These are phyloP conservation scores for Xestia sexstrigata DNA, from an alignment of 2,888 invertebrate genomes.

Conservation along the genomic window DNA sequence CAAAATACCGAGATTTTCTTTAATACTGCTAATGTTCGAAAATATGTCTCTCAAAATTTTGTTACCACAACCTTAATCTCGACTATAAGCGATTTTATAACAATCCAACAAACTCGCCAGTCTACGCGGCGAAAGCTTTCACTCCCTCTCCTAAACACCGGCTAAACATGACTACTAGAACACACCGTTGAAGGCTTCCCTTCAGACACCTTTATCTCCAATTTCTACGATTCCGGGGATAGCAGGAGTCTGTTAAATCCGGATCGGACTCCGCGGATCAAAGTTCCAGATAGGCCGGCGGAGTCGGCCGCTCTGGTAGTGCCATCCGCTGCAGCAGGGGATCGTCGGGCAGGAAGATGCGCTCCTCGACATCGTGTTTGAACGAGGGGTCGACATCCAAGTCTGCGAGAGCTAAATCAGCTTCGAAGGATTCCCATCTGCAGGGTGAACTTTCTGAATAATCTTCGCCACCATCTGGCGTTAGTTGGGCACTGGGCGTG, in stretches of 20 bases:
- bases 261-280: slow-evolving; percentile 89
- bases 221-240: slow-evolving; percentile 78
- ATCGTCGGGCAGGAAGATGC: slow-evolving; percentile 91
- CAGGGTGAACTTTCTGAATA: slow-evolving; percentile 88
- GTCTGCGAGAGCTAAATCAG: slow-evolving; percentile 91
- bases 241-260: slow-evolving; percentile 82
- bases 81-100: slow-evolving; percentile 87
- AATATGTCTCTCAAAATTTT: slow-evolving; percentile 89
- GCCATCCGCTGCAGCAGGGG: slow-evolving; percentile 88
- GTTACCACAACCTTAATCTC: slow-evolving; percentile 89
- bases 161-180: slow-evolving; percentile 78
- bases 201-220: slow-evolving; percentile 75
- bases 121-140: slow-evolving; percentile 81
- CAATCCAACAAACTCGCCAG: slow-evolving; percentile 84
- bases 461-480: slow-evolving; percentile 89
- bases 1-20: slow-evolving; percentile 84
- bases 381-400: slow-evolving; percentile 92
- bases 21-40: slow-evolving; percentile 88
- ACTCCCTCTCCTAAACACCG: slow-evolving; percentile 74
- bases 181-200: slow-evolving; percentile 70
- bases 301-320: slow-evolving; percentile 91
- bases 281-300: slow-evolving; percentile 89
- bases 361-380: slow-evolving; percentile 91
- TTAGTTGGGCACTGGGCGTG: slow-evolving; percentile 91
- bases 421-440: slow-evolving; percentile 92